Evolutionary conservation across 30 jellyfish, hydroid and myxozoan species (phyloP), one percentile per base, ranked within the genome.

Genomic region (Pelagia noctiluca): DNA sequence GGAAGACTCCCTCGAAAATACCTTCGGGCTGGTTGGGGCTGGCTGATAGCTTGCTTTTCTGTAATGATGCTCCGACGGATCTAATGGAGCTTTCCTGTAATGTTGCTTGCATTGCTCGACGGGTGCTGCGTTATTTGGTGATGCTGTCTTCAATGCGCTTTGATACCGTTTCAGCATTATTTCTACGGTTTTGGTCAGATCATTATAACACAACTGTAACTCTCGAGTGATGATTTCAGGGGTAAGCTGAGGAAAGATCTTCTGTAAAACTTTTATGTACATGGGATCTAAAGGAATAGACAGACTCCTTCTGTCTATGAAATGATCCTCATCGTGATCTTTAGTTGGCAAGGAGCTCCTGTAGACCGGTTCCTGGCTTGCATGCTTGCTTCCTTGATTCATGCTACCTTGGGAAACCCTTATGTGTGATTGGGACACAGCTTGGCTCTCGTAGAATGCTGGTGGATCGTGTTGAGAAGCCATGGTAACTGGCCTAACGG

Each of bases 241-340:
- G 63, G 75, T 66, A 5, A 79, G 82, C 30, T 79, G 90, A 12
- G 90, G 90, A 37, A 79, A 79, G 0, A 79, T 79, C 90, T 79
- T 79, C 67, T 63, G 82, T 30, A 79, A 75, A 5, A 79, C 90
- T 64, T 79, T 79, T 62, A 79, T 63, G 63, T 60, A 79, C 69
- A 79, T 18, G 1, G 82, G 65, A 68, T 79, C 90, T 7, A 79
- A n/a, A 0, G 89, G 63, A 3, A 61, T 63, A 23, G 86, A 60
- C 46, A 46, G 74, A 3, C 21, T 19, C 21, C 68, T 52, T 8
- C 50, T 49, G 23, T 38, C 90, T 5, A 65, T 38, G 19, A 21
- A 22, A 46, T 62, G 80, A 42, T 79, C 90, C 53, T 35, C 26
- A 29, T 69, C 30, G 19, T 38, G 79, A 2, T 30, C 75, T 29